A percentile compares a stretch with the other conserved stretches of the same genome.
phyloP scores from a whole-genome alignment of 1,140 invertebrate species.

The Plutomurus gul region DNA sequence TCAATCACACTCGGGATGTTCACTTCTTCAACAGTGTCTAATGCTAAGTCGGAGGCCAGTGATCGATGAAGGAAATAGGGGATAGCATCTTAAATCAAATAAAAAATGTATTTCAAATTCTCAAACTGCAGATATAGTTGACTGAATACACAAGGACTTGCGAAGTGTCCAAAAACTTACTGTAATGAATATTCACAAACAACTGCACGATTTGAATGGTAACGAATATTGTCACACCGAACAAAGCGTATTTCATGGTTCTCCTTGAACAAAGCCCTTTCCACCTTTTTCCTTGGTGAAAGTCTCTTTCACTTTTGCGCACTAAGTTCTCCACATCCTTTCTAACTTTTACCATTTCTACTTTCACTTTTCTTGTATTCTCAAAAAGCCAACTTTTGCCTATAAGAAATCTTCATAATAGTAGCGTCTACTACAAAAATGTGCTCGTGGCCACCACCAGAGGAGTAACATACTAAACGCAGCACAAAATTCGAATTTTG shows the following conservation, averaged over 20 bases:
- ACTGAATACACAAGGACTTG: no score
- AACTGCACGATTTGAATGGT: neutral
- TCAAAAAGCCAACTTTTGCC: neutral
- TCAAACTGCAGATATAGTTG: neutral
- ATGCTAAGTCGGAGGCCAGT: neutral
- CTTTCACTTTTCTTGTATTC: neutral
- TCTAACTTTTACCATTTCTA: slow-evolving; percentile 4
- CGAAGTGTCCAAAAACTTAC: no score
- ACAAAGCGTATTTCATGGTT: neutral
- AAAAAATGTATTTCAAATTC: neutral
- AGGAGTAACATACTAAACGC: no score
- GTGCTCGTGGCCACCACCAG: no score
- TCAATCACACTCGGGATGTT: neutral
- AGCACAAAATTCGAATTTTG: no score
- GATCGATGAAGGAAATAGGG: neutral
- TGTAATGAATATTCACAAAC: neutral
- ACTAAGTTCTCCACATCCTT: neutral
- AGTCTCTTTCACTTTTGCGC: neutral
- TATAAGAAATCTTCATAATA: neutral
- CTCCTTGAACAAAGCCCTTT: neutral
- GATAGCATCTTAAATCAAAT: neutral
- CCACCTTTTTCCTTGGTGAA: neutral
- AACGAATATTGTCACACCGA: neutral
- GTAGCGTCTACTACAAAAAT: no score
- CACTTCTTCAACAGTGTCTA: neutral